A percentile compares a stretch with the other conserved stretches of the same genome.
These are phyloP conservation scores for Saccostrea echinata DNA, from an alignment of 1,140 invertebrate species.

Conservation along the genomic window DNA sequence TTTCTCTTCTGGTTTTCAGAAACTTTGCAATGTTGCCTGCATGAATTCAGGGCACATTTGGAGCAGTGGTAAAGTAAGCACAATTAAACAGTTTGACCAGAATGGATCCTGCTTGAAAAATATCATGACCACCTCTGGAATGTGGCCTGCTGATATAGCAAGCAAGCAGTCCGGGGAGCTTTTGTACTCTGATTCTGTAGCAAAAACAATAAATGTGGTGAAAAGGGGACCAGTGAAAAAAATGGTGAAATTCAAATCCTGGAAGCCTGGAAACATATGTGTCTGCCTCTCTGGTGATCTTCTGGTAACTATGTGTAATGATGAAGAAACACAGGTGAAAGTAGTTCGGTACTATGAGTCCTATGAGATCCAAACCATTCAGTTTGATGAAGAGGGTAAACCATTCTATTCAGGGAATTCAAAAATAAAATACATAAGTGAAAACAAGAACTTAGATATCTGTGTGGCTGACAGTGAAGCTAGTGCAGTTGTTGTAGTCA, in stretches of 20 bases:
- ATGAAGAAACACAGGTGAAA: slow-evolving; percentile 2
- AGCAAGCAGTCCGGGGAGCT: background rate
- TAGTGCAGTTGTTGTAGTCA: background rate
- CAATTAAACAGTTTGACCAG: background rate
- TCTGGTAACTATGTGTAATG: background rate
- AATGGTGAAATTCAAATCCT: background rate
- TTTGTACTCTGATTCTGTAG: slow-evolving; percentile 1
- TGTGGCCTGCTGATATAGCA: slow-evolving; percentile 2
- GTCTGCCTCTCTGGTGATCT: background rate
- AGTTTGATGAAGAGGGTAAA: slow-evolving; percentile 22
- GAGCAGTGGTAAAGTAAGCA: background rate
- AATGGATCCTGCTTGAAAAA: background rate
- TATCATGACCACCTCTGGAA: slow-evolving; percentile 4
- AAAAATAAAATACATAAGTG: slow-evolving; percentile 18
- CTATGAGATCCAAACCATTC: background rate
- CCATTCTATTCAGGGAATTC: slow-evolving; percentile 3
- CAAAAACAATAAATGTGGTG: background rate
- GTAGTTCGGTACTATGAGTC: background rate
- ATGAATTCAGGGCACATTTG: background rate
- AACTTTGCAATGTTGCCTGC: slow-evolving; percentile 3
- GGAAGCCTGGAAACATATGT: background rate
- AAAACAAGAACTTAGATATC: slow-evolving; percentile 14
- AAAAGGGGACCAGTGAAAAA: slow-evolving; percentile 28
- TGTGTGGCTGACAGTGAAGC: slow-evolving; percentile 26
- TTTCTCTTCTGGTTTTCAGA: background rate